phyloP scores from a whole-genome alignment of 2,797 vertebrate species.

The Bradypodion pumilum region DNA sequence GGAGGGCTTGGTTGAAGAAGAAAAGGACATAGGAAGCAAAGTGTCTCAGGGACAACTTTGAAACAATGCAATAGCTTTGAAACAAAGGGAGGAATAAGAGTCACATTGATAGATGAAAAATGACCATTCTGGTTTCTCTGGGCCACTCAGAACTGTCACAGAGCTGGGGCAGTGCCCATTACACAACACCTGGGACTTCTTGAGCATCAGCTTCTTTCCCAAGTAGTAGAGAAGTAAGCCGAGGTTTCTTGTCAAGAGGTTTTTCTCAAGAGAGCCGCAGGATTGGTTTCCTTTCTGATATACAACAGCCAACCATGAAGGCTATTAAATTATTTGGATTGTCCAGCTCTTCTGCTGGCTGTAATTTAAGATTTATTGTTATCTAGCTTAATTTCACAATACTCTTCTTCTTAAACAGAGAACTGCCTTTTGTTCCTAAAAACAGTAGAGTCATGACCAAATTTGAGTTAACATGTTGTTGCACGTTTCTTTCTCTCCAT shows the following conservation, averaged over 20 bases:
- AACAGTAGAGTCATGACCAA: background rate
- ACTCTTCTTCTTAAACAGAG: slow-evolving; percentile 20
- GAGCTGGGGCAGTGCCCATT: slow-evolving; percentile 38
- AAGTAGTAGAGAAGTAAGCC: slow-evolving; percentile 16
- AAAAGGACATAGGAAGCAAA: slow-evolving; percentile 28
- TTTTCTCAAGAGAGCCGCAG: slow-evolving; percentile 31
- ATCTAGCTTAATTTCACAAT: slow-evolving; percentile 35
- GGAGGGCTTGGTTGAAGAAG: slow-evolving; percentile 20
- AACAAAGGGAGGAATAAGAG: slow-evolving; percentile 12
- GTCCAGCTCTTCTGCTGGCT: slow-evolving; percentile 31
- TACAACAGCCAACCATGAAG: slow-evolving; percentile 27
- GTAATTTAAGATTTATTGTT: slow-evolving; percentile 39
- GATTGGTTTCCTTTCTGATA: slow-evolving; percentile 46
- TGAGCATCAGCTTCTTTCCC: slow-evolving; percentile 30
- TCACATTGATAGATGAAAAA: slow-evolving; percentile 15
- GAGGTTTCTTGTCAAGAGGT: background rate
- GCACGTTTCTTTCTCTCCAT: background rate
- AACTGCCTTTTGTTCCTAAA: slow-evolving; percentile 32
- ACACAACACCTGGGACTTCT: slow-evolving; percentile 36
- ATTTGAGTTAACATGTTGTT: background rate
- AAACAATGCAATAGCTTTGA: slow-evolving; percentile 30
- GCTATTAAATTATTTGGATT: slow-evolving; percentile 35
- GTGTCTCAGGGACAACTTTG: slow-evolving; percentile 19
- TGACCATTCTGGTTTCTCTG: slow-evolving; percentile 36
- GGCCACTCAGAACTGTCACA: background rate